Base-by-base conservation (phyloP, 2,113 vertebrate genomes). In the Halichoeres trimaculatus region DNA sequence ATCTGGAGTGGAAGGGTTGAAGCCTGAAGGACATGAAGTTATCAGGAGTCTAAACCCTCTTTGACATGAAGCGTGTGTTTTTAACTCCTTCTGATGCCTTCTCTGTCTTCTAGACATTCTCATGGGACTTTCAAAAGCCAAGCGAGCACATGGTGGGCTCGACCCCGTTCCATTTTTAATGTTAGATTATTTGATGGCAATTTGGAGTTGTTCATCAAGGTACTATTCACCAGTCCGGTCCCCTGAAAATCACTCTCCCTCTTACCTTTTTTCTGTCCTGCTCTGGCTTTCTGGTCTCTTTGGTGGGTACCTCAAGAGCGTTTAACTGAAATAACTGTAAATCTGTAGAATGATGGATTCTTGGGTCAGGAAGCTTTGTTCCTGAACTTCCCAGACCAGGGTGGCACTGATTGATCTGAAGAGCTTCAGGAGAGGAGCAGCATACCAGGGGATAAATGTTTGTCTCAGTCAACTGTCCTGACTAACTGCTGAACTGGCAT, bases 161-260 rank as follows among this genome's bases (percentile, higher is more conserved):
- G 96, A 89, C 95, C 96, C 91, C 94, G 93, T 88, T 98, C 96
- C 78, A 93, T 96, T 63, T 97, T 92, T 97, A 96, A 93, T 93
- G 92, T 96, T 96, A 97, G 96, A 90, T 96, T 97, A 92, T 98
- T 97, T 96, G 98, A 97, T 94, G 96, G 95, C 93, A 95, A 97
- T 95, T 93, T 98, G 96, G 96, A 97, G 93, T 94, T 95, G 24
- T 98, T 97, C 94, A 93, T 98, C 91, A 96, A 97, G 96, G 96
- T 98, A 97, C 94, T 92, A 88, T 90, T 87, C 59, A 66, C 79
- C 72, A 76, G 87, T 88, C 92, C 85, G 90, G 92, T 88, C 88
- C 66, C 30, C 82, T 63, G 92, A 85, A n/a, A 68, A 53, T 59
- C 64, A 77, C 89, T 93, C 85, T 86, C 63, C 6, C 76, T 80